phyloP scores from a whole-genome alignment of 2,797 vertebrate species.

The Rhinatrema bivittatum region DNA sequence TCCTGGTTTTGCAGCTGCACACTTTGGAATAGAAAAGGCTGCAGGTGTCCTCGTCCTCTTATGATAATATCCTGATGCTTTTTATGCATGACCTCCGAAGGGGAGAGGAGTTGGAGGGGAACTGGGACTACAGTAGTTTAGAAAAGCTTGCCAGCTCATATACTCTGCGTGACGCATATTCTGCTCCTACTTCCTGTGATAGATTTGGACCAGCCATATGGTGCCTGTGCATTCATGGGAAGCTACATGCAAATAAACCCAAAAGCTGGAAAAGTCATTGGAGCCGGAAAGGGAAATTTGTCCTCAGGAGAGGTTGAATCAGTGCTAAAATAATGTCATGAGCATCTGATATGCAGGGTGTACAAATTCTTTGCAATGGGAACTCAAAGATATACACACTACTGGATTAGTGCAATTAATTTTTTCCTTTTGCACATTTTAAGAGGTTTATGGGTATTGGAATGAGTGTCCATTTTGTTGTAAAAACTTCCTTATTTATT shows the following conservation, averaged over 20 bases:
- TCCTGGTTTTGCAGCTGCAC: slow-evolving; percentile 29
- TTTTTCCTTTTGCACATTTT: no score
- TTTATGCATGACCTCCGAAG: slow-evolving; percentile 7
- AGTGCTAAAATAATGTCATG: no score
- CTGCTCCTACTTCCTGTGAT: slow-evolving; percentile 3
- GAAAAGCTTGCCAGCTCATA: slow-evolving; percentile 5
- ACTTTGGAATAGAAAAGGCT: slow-evolving; percentile 19
- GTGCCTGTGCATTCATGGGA: slow-evolving; percentile 9
- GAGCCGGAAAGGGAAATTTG: no score
- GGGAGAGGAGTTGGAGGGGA: background rate
- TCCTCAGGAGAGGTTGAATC: no score
- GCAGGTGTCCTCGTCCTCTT: no score
- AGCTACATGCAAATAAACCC: slow-evolving; percentile 11
- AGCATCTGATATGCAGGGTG: no score
- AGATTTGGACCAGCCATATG: background rate
- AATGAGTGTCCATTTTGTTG: no score
- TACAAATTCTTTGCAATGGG: no score
- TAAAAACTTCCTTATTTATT: no score
- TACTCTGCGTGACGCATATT: slow-evolving; percentile 1
- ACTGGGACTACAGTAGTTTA: background rate
- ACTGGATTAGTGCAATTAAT: no score
- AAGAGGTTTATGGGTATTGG: no score
- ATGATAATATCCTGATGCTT: slow-evolving; percentile 6
- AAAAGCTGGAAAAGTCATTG: background rate
- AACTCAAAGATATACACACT: no score